phyloP scores from a whole-genome alignment of 2,888 invertebrate species.

The Cartodere bifasciata region DNA sequence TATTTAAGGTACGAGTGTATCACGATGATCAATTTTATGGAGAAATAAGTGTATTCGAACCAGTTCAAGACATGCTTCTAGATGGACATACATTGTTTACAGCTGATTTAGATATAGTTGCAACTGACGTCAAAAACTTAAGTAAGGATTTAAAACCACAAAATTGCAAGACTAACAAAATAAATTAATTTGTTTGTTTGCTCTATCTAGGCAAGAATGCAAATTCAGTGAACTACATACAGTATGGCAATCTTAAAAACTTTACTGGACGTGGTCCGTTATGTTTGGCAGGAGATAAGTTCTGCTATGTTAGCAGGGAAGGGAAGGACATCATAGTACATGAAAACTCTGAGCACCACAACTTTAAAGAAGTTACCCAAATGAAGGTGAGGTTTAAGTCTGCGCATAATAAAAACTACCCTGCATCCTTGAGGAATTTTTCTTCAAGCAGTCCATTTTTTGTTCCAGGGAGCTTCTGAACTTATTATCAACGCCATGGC shows the following conservation, averaged over 20 bases:
- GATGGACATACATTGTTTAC: slow-evolving; percentile 43
- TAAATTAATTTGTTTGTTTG: no score
- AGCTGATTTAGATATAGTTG: slow-evolving; percentile 45
- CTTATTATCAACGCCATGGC: slow-evolving; percentile 36
- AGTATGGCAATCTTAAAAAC: slow-evolving; percentile 35
- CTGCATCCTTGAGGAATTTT: no score
- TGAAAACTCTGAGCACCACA: slow-evolving; percentile 35
- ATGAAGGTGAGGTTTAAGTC: slow-evolving; percentile 37
- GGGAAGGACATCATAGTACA: slow-evolving; percentile 44
- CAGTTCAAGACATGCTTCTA: slow-evolving; percentile 48
- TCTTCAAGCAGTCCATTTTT: no score
- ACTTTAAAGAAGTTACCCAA: slow-evolving; percentile 40
- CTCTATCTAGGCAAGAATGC: no score
- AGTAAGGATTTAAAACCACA: slow-evolving; percentile 19
- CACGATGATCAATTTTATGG: slow-evolving; percentile 40
- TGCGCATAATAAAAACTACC: no score
- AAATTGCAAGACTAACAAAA: no score
- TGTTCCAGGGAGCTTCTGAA: slow-evolving; percentile 32
- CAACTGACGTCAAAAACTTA: slow-evolving; percentile 46
- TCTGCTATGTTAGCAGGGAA: slow-evolving; percentile 39
- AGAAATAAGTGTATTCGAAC: slow-evolving; percentile 35
- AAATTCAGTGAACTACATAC: slow-evolving; percentile 19
- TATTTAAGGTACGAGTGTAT: slow-evolving; percentile 41
- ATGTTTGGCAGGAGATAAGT: slow-evolving; percentile 33
- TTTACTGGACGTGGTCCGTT: slow-evolving; percentile 46